phyloP scores from a whole-genome alignment of 2,113 vertebrate genomes.

The Calidris pugnax region DNA sequence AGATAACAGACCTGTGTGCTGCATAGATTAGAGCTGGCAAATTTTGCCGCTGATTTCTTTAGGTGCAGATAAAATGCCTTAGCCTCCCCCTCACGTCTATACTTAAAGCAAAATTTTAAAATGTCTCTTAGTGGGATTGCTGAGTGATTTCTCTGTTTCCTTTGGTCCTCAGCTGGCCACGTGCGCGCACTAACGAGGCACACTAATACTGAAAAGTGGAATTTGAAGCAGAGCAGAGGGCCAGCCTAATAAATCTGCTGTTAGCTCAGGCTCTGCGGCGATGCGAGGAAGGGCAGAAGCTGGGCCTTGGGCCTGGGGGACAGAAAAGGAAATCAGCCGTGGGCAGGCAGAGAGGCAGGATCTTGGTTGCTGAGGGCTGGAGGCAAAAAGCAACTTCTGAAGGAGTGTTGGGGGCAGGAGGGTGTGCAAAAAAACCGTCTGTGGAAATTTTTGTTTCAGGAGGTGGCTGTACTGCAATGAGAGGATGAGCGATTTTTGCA shows the following conservation, averaged over 20 bases:
- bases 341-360: background rate
- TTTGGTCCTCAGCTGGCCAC: background rate
- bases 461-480: background rate
- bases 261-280: background rate
- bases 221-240: background rate
- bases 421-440: background rate
- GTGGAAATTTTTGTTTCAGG: background rate
- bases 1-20: conserved; percentile 30
- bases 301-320: background rate
- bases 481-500: background rate
- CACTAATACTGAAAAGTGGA: background rate
- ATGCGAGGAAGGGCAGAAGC: background rate
- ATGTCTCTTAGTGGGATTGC: background rate
- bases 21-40: background rate
- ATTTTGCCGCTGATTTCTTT: conserved; percentile 28
- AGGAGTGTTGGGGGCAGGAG: background rate
- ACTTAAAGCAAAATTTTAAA: background rate
- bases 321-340: background rate
- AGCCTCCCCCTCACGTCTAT: background rate
- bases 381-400: background rate
- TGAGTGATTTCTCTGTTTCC: background rate
- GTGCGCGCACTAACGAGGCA: background rate
- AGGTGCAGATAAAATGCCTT: conserved; percentile 38
- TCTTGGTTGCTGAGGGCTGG: background rate
- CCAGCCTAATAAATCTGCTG: conserved; percentile 25